These are phyloP conservation scores for Paralichthys olivaceus DNA, from an alignment of 2,113 vertebrate species.

Conservation along the genomic window DNA sequence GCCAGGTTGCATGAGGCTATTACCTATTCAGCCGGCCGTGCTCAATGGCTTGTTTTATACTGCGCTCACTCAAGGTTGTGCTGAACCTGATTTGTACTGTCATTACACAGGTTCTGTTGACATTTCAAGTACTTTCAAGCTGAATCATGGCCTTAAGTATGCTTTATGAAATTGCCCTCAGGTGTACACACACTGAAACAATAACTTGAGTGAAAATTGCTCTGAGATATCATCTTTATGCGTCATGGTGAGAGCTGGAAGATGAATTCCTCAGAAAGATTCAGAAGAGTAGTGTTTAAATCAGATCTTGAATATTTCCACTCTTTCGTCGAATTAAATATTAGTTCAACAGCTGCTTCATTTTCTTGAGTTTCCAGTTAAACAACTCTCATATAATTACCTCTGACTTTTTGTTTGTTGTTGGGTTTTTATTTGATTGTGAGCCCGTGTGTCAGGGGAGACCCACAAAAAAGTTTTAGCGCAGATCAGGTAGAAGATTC, in stretches of 20 bases:
- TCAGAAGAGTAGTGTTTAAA: not conserved
- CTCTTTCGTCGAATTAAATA: not conserved
- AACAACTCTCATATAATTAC: not conserved
- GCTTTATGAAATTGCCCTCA: conserved; percentile 43
- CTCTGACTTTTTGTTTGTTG: too few relatives aligned
- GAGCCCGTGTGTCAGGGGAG: too few relatives aligned
- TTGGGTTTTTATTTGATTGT: too few relatives aligned
- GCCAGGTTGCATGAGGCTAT: conserved; percentile 41
- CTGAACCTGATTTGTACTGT: conserved; percentile 46
- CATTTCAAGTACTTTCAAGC: conserved; percentile 54
- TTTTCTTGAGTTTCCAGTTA: not conserved
- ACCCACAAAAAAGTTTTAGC: too few relatives aligned
- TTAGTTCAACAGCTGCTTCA: too few relatives aligned
- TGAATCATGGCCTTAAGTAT: conserved; percentile 46
- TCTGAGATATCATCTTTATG: conserved; percentile 5
- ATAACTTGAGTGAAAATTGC: conserved; percentile 21
- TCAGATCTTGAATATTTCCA: not conserved
- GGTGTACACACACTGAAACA: conserved; percentile 33
- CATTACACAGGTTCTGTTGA: conserved; percentile 49
- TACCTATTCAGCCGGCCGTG: conserved; percentile 40
- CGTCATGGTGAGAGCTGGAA: not conserved
- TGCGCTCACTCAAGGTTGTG: conserved; percentile 59
- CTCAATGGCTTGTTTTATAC: conserved; percentile 60
- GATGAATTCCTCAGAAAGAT: not conserved
- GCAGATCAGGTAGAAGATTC: too few relatives aligned